Evolutionary conservation across 2,888 invertebrate genomes (phyloP), one percentile per base, ranked within the genome.

Genomic region (Mylabris sibirica): DNA sequence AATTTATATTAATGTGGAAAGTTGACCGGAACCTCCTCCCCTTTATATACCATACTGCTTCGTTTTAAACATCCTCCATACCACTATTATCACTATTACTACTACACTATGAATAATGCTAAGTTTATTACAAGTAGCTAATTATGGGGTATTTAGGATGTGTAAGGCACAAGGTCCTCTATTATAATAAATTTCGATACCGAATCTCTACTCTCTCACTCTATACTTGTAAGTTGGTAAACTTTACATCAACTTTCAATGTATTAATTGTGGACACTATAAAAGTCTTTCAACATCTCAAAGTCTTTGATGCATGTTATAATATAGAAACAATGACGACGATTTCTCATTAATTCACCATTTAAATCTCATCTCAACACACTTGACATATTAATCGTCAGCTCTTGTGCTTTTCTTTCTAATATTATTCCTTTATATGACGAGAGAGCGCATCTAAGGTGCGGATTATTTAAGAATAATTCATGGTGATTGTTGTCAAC

Each of bases 1-100:
- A 49, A 49, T 49, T 49, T 49, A 49, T 49, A 49, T 49, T 49
- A 49, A 49, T 49, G 49, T 49, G 20, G 20, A 49, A 49, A 49
- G 49, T 49, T 49, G 49, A 22, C 49, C 49, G 20, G 2, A 49
- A 20, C 44, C 44, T 3, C n/a, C n/a, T 3, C n/a, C 6, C n/a
- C n/a, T 12, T 3, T 44, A 44, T 14, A 3, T 11, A n/a, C 44
- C n/a, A 3, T 2, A 14, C 41, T 41, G 14, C 35, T 17, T 49
- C 44, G 2, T 3, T 49, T 49, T 17, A 44, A 44, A 44, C 41
- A 44, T n/a, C 49, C 49, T 49, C 12, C 20, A 49, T 9, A 41
- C n/a, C 17, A 17, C 4, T 44, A 44, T 12, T 41, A 41, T n/a
- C 4, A 41, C 41, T 41, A 41, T 41, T 41, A 49, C 20, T 20